Evolutionary conservation across 2,888 invertebrate species (phyloP), one percentile per base, ranked within the genome.

Genomic region (Sphecodes monilicornis): DNA sequence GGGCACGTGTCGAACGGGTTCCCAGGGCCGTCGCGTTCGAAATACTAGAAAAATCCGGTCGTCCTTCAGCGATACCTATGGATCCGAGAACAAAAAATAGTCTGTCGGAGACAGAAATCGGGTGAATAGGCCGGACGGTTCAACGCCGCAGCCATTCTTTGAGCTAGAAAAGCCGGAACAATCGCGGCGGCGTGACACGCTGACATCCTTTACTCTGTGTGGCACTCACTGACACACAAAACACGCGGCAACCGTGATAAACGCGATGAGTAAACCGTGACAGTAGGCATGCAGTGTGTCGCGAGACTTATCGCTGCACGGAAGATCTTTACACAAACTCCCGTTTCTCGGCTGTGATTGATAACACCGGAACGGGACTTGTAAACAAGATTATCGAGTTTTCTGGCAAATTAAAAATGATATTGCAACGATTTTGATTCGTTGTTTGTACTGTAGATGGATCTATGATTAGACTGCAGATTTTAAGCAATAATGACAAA

Each of bases 101-200:
- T 32, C 32, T 32, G 64, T 18, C 64, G 29, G 29, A 29, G 22
- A 64, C 64, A 64, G 50, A n/a, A 64, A 39, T 39, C n/a, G n/a
- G 32, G 46, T 68, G 69, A 43, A 70, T 70, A 18, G 64, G 22
- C 18, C 64, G 22, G 32, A 32, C 18, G 32, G 32, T 32, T 64
- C 32, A 32, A 64, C 64, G 64, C 32, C 22, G 64, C 32, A 18
- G 22, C 64, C 16, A 32, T 32, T 64, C 64, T 29, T 22, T 29
- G 64, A 29, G 64, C 18, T 18, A 64, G 64, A 64, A 64, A 64
- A 16, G 64, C 64, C 64, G 29, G 64, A 32, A 64, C 64, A 64
- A 64, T 64, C 64, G 32, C 32, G 8, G 64, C 64, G 64, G 6
- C 22, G 32, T 32, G 32, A 32, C 64, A 64, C 32, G 32, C 18